Conservation (phyloP, 2,888 invertebrate genomes). For the Apomyelois bistriatella region DNA sequence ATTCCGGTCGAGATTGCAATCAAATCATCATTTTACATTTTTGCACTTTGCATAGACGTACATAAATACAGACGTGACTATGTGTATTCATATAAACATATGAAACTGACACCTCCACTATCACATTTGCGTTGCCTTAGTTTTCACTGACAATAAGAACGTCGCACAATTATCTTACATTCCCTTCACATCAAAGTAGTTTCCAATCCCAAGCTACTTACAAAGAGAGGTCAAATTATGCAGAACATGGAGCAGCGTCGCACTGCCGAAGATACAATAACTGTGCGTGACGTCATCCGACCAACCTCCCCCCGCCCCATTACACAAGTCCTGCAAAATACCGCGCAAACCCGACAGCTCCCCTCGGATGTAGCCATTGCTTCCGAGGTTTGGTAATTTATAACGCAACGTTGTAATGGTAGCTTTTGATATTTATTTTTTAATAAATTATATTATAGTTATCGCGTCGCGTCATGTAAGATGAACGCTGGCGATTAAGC, state of each 20-base stretch:
- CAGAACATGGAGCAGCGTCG: constrained; percentile 14
- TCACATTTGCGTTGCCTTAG: not conserved
- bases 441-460: too few species aligned
- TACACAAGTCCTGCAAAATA: constrained; percentile 6
- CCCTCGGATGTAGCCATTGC: not conserved
- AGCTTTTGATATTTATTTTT: not conserved
- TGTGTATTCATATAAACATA: too few species aligned
- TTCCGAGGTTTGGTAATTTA: not conserved
- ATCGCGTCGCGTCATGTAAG: too few species aligned
- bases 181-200: too few species aligned
- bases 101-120: too few species aligned
- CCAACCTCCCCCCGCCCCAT: not conserved
- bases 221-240: not conserved
- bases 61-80: too few species aligned
- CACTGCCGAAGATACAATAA: constrained; percentile 10
- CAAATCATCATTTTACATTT: too few species aligned
- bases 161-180: too few species aligned
- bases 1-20: too few species aligned
- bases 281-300: not conserved
- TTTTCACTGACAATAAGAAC: too few species aligned
- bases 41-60: too few species aligned
- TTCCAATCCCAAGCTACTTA: not conserved
- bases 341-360: not conserved
- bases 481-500: too few species aligned
- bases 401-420: not conserved